A percentile compares a stretch with the other conserved stretches of the same genome.
These are phyloP conservation scores for Drosophila gaucha DNA, from an alignment of 2,888 invertebrate genomes.

Conservation along the genomic window DNA sequence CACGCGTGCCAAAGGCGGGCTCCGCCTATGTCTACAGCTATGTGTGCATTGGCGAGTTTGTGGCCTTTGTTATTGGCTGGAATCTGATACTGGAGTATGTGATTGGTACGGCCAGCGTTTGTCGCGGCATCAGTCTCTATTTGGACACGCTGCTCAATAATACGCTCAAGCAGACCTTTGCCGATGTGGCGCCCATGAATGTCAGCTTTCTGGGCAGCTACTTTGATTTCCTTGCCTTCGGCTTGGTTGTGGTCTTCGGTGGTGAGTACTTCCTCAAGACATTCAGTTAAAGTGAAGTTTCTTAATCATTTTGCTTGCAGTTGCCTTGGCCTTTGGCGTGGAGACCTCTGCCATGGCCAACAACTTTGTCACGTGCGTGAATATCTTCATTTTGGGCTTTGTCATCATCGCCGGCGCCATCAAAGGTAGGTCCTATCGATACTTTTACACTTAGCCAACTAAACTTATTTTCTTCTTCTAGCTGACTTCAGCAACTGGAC, in stretches of 20 bases:
- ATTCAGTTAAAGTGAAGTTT: background rate
- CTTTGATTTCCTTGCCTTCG: constrained; percentile 91
- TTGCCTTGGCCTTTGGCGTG: constrained; percentile 90
- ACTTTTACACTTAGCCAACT: too few relatives aligned
- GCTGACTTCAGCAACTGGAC: constrained; percentile 87
- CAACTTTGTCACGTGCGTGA: constrained; percentile 91
- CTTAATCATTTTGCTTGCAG: constrained; percentile 81
- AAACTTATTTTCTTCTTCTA: constrained; percentile 17
- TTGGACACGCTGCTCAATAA: constrained; percentile 89
- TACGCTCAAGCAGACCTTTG: constrained; percentile 88
- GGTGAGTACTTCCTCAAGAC: constrained; percentile 85
- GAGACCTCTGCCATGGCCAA: constrained; percentile 92
- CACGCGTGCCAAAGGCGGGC: constrained; percentile 93
- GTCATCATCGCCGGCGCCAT: constrained; percentile 90
- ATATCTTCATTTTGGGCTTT: constrained; percentile 89
- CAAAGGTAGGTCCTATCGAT: constrained; percentile 85
- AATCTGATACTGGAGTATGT: constrained; percentile 94
- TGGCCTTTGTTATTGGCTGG: constrained; percentile 96
- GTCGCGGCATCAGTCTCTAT: constrained; percentile 90
- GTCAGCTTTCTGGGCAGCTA: constrained; percentile 87
- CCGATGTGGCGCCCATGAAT: constrained; percentile 87
- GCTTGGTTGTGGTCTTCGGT: constrained; percentile 88
- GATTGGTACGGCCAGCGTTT: constrained; percentile 90
- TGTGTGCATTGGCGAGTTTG: constrained; percentile 93
- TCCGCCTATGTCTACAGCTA: constrained; percentile 94